Evolutionary conservation across 2,113 vertebrate species (phyloP), one percentile per base, ranked within the genome.

Genomic region (Corapipo altera): DNA sequence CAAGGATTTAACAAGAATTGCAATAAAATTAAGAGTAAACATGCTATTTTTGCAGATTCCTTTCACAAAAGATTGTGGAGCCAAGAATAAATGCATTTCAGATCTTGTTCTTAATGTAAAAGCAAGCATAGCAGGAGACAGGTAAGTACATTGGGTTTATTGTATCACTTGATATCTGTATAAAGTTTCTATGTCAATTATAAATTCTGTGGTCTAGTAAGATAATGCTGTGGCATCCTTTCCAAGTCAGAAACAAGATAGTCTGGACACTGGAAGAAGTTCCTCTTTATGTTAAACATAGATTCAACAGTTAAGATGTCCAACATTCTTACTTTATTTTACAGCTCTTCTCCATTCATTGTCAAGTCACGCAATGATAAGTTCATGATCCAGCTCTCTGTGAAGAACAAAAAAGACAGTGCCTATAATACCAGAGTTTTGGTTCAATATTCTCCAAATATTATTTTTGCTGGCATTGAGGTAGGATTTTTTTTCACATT

Each of bases 371-470:
- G 97, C 51, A 98, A 97, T 52, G 98, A 99, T 86, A 99, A 98
- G 85, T 97, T 99, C 83, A 97, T 98, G 1, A 95, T 99, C 57
- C 97, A 95, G 70, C 95, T 99, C 66, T 98, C 85, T 4, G 79
- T 99, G 46, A 98, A 57, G 78, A 99, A 99, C 96, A 98, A 97
- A 70, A 98, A 98, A 95, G 99, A 99, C 94, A 99, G 98, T 39
- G 99, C 99, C 6, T 99, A 99, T 96, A 99, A 99, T 93, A 98
- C 99, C 49, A 99, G 98, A 80, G 98, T 99, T 51, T 94, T 96
- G 24, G 95, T 99, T 78, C 98, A 97, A 44, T 98, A 99, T 95
- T 98, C 99, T 41, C 97, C 98, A 65, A 99, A 99, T 97, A 98
- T 99, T 92, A 98, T 99, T 95, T 99, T 98, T 71, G 98, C 98